Evolutionary conservation across 1,140 invertebrate species (phyloP), one percentile per base, ranked within the genome.

Genomic region (Drepana arcuata): DNA sequence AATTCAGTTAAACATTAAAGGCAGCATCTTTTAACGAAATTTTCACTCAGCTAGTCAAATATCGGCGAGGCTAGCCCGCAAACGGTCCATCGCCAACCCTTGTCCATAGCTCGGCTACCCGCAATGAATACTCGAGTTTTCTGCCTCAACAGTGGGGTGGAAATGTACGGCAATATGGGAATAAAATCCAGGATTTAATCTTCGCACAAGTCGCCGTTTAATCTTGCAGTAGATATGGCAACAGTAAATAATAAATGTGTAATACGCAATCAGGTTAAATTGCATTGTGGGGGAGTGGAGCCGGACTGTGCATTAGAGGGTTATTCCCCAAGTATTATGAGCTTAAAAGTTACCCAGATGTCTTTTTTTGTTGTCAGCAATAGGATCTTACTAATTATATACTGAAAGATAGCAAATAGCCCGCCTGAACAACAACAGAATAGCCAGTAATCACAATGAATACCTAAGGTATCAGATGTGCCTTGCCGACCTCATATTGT

Each of bases 151-250:
- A 51, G 58, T 56, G 51, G 64, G 64, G 66, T 57, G 61, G 66
- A 67, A 75, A 63, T 62, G 60, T 71, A 66, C 67, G 40, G 63
- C 44, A 71, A 67, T 73, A 71, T 70, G 66, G 61, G 72, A 68
- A 73, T 77, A 73, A 77, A 73, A 71, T 67, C 60, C 62, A 46
- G 59, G 67, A 70, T 73, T 77, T 73, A 77, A 77, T 77, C 72
- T 77, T 59, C 61, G 55, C 48, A 60, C 67, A 70, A 73, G 65
- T 70, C 64, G 56, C 57, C 63, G 57, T 67, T 73, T 73, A 77
- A 77, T 73, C 63, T 77, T 69, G 54, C 56, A 65, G 51, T 44
- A 62, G 62, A 68, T 66, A 68, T 71, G 54, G 64, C 48, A 51
- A 43, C 36, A 41, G 51, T 71, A 65, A 72, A 77, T 77, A 77